Conservation (phyloP, 2,113 vertebrate species). For the Carassius gibelio region DNA sequence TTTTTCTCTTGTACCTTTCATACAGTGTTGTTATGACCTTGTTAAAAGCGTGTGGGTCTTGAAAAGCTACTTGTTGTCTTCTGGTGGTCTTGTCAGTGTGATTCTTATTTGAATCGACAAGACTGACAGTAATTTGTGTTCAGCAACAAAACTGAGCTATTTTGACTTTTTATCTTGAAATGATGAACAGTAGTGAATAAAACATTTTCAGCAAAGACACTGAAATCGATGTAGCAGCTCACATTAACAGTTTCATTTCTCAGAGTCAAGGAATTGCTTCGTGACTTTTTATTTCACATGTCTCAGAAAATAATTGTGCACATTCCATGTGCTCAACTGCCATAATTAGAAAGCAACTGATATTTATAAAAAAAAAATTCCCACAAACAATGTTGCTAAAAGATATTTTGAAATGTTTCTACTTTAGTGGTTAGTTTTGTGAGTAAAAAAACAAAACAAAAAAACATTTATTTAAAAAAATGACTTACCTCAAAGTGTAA, state of each 20-base stretch:
- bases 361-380: no score
- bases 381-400: not conserved
- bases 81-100: not conserved
- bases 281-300: not conserved
- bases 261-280: not conserved
- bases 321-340: not conserved
- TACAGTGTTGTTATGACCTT: not conserved
- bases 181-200: not conserved
- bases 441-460: not conserved
- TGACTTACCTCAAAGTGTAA: conserved; percentile 87
- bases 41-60: not conserved
- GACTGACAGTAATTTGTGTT: not conserved
- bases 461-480: not conserved
- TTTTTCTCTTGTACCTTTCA: not conserved
- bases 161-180: not conserved
- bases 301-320: not conserved
- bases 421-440: not conserved
- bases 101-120: conserved; percentile 4
- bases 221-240: not conserved
- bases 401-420: not conserved
- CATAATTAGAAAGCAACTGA: conserved; percentile 7
- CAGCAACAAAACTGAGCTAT: not conserved
- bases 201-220: not conserved
- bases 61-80: not conserved
- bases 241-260: not conserved